These are phyloP conservation scores for Pachyramphus minor DNA, from an alignment of 2,113 vertebrate species.

Conservation along the genomic window DNA sequence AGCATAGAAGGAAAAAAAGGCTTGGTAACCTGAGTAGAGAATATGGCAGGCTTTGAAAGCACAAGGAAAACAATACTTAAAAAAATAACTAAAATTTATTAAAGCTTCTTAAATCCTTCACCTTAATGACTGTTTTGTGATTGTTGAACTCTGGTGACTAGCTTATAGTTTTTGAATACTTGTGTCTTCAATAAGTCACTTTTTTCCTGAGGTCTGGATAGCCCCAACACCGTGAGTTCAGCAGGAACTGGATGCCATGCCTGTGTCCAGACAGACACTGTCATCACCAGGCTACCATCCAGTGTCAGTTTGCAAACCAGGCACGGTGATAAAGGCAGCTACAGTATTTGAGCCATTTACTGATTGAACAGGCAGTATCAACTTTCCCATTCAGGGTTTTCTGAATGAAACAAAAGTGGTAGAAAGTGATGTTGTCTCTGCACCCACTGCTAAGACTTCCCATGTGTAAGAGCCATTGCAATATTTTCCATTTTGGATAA, in stretches of 20 bases:
- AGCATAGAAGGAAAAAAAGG: not conserved
- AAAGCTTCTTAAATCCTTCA: not conserved
- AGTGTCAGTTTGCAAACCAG: not conserved
- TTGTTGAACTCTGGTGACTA: not conserved
- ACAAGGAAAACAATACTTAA: not conserved
- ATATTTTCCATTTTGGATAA: not conserved
- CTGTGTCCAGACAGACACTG: not conserved
- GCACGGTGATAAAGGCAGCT: rapidly evolving
- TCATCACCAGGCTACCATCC: not conserved
- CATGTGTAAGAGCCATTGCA: not conserved
- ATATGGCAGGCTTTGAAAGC: not conserved
- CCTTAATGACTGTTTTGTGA: not conserved
- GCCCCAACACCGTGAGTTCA: not conserved
- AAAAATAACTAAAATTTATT: not conserved
- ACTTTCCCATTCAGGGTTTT: not conserved
- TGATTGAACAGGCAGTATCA: not conserved
- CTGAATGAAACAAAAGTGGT: not conserved
- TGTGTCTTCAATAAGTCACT: not conserved
- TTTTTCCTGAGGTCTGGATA: not conserved
- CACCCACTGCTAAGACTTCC: not conserved
- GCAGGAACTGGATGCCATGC: rapidly evolving
- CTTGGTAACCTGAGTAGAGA: not conserved
- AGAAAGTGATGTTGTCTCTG: not conserved
- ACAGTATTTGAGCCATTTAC: not conserved
- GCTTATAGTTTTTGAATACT: not conserved